phyloP scores from a whole-genome alignment of 2,113 vertebrate species.

The Aix galericulata region DNA sequence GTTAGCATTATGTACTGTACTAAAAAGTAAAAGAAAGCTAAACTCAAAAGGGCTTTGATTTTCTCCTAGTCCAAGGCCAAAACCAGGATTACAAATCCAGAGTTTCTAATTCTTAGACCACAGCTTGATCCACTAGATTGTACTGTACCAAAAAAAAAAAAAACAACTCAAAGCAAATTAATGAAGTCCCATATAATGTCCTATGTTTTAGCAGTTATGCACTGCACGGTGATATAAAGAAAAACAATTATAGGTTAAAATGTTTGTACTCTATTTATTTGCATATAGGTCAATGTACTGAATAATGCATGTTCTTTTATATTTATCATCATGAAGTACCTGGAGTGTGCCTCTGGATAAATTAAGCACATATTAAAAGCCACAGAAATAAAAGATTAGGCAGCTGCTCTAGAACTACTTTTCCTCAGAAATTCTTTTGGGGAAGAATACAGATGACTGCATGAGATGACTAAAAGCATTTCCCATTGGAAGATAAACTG shows the following conservation, averaged over 20 bases:
- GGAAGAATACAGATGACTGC: not conserved
- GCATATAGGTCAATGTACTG: not conserved
- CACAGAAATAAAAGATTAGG: not conserved
- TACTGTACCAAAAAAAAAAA: not conserved
- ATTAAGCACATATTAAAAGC: slow-evolving; percentile 17
- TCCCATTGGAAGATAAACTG: not conserved
- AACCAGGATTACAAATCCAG: not conserved
- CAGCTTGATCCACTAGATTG: not conserved
- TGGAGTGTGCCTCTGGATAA: not conserved
- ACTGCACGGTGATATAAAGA: not conserved
- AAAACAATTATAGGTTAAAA: slow-evolving; percentile 4
- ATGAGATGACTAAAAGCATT: not conserved
- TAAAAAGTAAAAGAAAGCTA: not conserved
- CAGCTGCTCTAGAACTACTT: not conserved
- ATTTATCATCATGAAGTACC: not conserved
- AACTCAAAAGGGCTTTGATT: not conserved
- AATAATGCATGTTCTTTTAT: slow-evolving; percentile 10
- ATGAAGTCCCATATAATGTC: not conserved
- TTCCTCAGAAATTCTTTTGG: not conserved
- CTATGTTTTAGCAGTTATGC: not conserved
- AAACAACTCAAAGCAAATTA: not conserved
- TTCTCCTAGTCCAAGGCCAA: not conserved
- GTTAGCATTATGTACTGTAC: not conserved
- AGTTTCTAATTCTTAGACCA: not conserved
- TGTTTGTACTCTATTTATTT: slow-evolving; percentile 7